Conservation (phyloP, 2,888 invertebrate genomes). For the Melolontha melolontha region DNA sequence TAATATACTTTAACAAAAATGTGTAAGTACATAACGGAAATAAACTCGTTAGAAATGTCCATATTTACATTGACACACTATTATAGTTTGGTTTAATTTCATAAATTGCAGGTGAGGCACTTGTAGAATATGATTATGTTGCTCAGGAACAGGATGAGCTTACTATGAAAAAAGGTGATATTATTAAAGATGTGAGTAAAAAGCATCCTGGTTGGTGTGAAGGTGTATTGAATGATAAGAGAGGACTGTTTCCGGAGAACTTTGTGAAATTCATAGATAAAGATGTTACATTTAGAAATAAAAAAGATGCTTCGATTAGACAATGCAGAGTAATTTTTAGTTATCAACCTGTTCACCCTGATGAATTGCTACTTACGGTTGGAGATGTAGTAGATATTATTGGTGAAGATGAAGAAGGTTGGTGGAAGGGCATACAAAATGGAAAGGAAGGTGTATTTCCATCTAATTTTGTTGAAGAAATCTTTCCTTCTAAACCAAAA, state of each 20-base stretch:
- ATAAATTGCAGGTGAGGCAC: conserved; percentile 75
- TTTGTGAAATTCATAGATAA: conserved; percentile 78
- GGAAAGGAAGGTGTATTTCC: conserved; percentile 93
- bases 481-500: conserved; percentile 57
- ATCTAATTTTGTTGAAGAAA: conserved; percentile 88
- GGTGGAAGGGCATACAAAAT: conserved; percentile 89
- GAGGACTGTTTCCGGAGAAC: conserved; percentile 94
- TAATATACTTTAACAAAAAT: conserved; percentile 44
- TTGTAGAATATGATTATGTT: conserved; percentile 88
- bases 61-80: conserved; percentile 32
- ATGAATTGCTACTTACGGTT: conserved; percentile 88
- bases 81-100: conserved; percentile 21
- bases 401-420: conserved; percentile 93
- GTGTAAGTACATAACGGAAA: conserved; percentile 47
- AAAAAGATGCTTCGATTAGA: conserved; percentile 66
- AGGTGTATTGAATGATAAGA: conserved; percentile 83
- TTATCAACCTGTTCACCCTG: conserved; percentile 93
- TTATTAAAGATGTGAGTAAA: conserved; percentile 82
- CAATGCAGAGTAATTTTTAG: conserved; percentile 89
- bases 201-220: conserved; percentile 92
- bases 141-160: conserved; percentile 90
- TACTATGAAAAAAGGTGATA: conserved; percentile 84
- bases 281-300: conserved; percentile 54
- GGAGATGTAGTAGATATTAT: conserved; percentile 92
- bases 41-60: conserved; percentile 12